Conservation (phyloP, 2,888 invertebrate species). For the Trilocha varians region DNA sequence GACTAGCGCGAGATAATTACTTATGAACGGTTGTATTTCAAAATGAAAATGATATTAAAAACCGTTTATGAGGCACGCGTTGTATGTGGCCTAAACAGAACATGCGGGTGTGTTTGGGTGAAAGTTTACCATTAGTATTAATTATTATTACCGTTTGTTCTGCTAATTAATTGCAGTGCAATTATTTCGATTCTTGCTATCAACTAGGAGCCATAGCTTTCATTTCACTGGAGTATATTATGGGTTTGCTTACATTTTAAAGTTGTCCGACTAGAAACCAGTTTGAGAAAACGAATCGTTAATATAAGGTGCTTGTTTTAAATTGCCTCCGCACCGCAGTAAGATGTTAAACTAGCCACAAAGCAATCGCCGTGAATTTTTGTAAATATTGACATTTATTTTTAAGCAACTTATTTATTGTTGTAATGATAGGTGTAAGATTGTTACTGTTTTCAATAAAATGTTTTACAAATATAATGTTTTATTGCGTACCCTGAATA, state of each 20-base stretch:
- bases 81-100: constrained; percentile 11
- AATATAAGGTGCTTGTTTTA: background rate
- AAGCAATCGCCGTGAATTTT: constrained; percentile 46
- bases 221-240: constrained; percentile 24
- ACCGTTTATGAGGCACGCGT: constrained; percentile 20
- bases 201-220: constrained; percentile 31
- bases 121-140: constrained; percentile 25
- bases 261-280: background rate
- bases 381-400: constrained; percentile 50
- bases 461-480: constrained; percentile 12
- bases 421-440: constrained; percentile 37
- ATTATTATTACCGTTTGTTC: constrained; percentile 46
- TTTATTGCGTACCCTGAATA: background rate
- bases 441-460: constrained; percentile 48
- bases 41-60: constrained; percentile 4
- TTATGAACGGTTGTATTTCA: background rate
- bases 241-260: background rate
- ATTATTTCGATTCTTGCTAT: constrained; percentile 22
- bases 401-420: constrained; percentile 59
- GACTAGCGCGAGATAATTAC: constrained; percentile 1
- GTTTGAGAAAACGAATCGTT: background rate
- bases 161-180: constrained; percentile 36
- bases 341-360: constrained; percentile 6
- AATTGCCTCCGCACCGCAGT: background rate
- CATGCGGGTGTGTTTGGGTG: constrained; percentile 13